Evolutionary conservation across 2,113 vertebrate genomes (phyloP), one percentile per base, ranked within the genome.

Genomic region (Aegotheles bennettii): DNA sequence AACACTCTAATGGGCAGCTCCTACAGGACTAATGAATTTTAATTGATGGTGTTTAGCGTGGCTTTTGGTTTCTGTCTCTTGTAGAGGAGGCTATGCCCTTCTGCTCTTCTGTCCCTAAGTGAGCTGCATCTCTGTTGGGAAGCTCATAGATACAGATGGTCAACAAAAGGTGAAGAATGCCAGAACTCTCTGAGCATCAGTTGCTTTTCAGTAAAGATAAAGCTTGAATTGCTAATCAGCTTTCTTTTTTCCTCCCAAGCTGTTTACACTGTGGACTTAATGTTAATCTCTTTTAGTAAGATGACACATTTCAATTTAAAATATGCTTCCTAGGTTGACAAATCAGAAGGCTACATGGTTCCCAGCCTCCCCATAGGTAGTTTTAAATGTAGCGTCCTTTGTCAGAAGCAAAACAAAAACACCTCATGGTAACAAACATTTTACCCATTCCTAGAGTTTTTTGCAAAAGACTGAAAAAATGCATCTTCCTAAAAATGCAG

Each of bases 21-120:
- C 97, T 98, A 91, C 92, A 97, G 97, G 98, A 97, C 98, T 98
- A 98, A 98, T 98, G 98, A 98, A 98, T 98, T 98, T 98, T 98
- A 98, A 98, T 98, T 98, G 97, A 98, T 97, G 97, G 95, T 92
- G 92, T 97, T 98, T 97, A 98, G 97, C 95, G 92, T 98, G 97
- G 96, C 97, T 98, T 98, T 97, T 96, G 91, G 97, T 97, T 97
- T 97, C 88, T 97, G 75, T 92, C 89, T 96, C 96, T 92, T 90
- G 93, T 94, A 92, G 76, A 95, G 96, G 96, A 98, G 96, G 97
- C 95, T 97, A 78, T 97, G 96, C 93, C 97, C 96, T 98, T 98
- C 97, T 98, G 97, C 96, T 98, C 96, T 93, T 95, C 90, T 89
- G 91, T 97, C 97, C 97, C 96, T 96, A 97, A 97, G 97, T 92